Conservation (phyloP, 2,888 invertebrate genomes). For the Drosophila pseudotakahashii region DNA sequence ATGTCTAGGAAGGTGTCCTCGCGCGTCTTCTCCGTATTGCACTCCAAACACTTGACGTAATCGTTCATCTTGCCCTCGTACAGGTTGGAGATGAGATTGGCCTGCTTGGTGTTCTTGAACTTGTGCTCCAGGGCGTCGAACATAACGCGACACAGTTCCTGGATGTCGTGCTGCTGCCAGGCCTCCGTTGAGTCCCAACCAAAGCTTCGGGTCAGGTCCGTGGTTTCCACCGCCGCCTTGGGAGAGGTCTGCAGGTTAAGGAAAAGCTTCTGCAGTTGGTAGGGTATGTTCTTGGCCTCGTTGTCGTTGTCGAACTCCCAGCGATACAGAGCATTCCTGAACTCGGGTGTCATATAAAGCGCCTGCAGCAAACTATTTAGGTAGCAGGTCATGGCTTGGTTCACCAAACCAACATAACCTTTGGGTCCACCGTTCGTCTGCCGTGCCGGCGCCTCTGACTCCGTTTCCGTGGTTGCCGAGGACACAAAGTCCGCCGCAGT, state of each 20-base stretch:
- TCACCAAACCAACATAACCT: constrained; percentile 91
- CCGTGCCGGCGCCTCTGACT: constrained; percentile 6
- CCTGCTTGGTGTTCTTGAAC: constrained; percentile 92
- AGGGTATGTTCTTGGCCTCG: constrained; percentile 91
- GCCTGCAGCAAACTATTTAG: constrained; percentile 94
- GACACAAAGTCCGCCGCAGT: constrained; percentile 48
- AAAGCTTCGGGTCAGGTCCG: constrained; percentile 93
- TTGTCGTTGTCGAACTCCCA: constrained; percentile 91
- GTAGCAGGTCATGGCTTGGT: constrained; percentile 97
- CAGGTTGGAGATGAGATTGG: constrained; percentile 91
- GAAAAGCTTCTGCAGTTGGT: constrained; percentile 93
- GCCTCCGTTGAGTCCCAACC: constrained; percentile 96
- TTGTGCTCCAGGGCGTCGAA: constrained; percentile 94
- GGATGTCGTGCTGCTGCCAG: constrained; percentile 97
- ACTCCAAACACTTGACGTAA: constrained; percentile 94
- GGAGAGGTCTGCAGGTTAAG: constrained; percentile 93
- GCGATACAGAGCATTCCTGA: constrained; percentile 93
- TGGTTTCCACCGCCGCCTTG: constrained; percentile 92
- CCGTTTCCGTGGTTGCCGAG: constrained; percentile 53
- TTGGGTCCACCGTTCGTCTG: constrained; percentile 35
- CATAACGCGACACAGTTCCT: constrained; percentile 95
- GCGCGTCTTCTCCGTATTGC: constrained; percentile 92
- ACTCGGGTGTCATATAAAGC: constrained; percentile 96
- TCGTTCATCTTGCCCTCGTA: constrained; percentile 93
- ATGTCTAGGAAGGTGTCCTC: constrained; percentile 94